These are phyloP conservation scores for Eunapius fragilis DNA, from an alignment of 37 sponge, comb jelly and placozoan genomes.

Conservation along the genomic window DNA sequence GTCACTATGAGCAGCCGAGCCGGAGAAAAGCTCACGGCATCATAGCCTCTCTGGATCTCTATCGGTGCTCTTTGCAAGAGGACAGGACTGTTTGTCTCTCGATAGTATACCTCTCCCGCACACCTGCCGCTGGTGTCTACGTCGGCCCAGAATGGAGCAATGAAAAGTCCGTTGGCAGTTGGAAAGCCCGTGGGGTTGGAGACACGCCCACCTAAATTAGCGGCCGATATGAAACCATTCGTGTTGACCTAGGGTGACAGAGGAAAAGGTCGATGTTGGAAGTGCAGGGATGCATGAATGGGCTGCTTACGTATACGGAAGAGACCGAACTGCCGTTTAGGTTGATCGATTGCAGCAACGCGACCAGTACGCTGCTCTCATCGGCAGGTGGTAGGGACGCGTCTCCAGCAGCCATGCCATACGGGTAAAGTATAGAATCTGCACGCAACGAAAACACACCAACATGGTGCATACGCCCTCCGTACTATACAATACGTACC, in stretches of 20 bases:
- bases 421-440: background rate
- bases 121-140: conserved; percentile 6
- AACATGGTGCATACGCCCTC: no score
- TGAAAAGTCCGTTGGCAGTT: background rate
- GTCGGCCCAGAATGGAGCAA: conserved; percentile 22
- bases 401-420: background rate
- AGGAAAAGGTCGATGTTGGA: background rate
- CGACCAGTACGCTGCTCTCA: background rate
- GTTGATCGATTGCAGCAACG: background rate
- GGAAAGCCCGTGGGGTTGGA: background rate
- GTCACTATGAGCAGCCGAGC: background rate
- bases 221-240: background rate
- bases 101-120: conserved; percentile 3
- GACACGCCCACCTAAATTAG: background rate
- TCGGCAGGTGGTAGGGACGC: background rate
- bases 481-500: background rate
- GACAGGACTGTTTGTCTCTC: background rate
- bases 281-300: no score
- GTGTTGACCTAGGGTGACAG: background rate
- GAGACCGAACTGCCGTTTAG: background rate
- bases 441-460: background rate
- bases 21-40: background rate
- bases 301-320: background rate
- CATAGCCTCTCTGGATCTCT: background rate
- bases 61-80: background rate